Percentiles rank a stretch among this genome's conserved stretches.
Conservation (phyloP, 2,797 vertebrate species). For the Meda fulgida region DNA sequence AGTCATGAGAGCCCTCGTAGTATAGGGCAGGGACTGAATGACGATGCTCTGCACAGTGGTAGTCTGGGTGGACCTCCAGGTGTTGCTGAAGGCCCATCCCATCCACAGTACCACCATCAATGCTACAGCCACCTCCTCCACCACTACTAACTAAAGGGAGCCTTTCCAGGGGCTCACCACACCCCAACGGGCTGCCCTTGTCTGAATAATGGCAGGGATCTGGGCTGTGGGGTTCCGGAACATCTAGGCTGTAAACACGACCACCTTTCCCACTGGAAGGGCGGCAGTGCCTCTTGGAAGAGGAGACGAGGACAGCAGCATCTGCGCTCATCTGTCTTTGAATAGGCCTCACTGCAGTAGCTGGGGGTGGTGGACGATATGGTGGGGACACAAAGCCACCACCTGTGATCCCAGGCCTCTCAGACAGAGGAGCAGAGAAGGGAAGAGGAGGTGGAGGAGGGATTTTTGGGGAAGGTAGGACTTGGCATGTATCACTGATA, state of each 20-base stretch:
- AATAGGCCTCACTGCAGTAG: conserved; percentile 86
- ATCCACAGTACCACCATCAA: conserved; percentile 79
- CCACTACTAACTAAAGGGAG: conserved; percentile 87
- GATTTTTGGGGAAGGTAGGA: conserved; percentile 75
- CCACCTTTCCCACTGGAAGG: conserved; percentile 90
- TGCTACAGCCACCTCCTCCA: conserved; percentile 73
- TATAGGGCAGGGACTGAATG: conserved; percentile 99
- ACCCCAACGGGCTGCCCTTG: conserved; percentile 89
- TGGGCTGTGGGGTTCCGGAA: conserved; percentile 91
- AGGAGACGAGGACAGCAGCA: conserved; percentile 82
- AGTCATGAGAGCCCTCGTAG: conserved; percentile 91
- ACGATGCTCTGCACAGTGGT: conserved; percentile 97
- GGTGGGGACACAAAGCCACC: conserved; percentile 88
- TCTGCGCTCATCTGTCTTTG: conserved; percentile 97
- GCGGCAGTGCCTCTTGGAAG: conserved; percentile 93
- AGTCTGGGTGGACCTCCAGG: conserved; percentile 94
- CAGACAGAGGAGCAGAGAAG: conserved; percentile 79
- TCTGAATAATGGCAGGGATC: conserved; percentile 91
- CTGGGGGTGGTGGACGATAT: conserved; percentile 88
- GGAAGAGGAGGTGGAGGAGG: conserved; percentile 79
- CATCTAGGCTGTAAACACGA: conserved; percentile 94
- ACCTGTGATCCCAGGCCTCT: conserved; percentile 86
- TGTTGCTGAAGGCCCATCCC: conserved; percentile 81
- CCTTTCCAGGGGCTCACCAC: conserved; percentile 91
- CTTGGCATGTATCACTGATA: conserved; percentile 70